Evolutionary conservation across 2,797 vertebrate species (phyloP).

Genomic region (Rhadinocentrus ornatus): DNA sequence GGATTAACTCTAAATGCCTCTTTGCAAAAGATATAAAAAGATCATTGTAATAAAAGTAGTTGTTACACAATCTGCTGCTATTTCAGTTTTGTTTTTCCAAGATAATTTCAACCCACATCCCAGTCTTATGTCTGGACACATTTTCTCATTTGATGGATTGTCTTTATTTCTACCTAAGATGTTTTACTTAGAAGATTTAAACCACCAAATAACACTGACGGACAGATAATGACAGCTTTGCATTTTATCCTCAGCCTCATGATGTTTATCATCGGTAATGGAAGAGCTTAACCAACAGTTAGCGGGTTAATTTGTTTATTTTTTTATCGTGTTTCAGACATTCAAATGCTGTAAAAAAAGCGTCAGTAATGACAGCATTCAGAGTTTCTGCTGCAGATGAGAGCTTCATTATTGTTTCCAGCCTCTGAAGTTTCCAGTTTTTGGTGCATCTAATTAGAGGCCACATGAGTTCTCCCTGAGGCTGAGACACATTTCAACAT

Average conservation of each 20-base stretch:
- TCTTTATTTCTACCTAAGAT: background rate
- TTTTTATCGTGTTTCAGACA: background rate
- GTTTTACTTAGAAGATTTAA: background rate
- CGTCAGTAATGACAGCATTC: background rate
- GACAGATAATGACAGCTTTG: background rate
- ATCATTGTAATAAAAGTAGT: background rate
- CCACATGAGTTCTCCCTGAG: background rate
- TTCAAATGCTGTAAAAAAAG: background rate
- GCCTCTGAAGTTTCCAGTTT: background rate
- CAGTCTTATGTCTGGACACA: background rate
- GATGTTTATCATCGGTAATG: background rate
- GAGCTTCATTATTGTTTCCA: background rate
- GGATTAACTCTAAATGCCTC: background rate
- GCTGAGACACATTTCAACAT: background rate
- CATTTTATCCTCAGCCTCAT: background rate
- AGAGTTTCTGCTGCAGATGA: background rate
- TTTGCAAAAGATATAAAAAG: background rate
- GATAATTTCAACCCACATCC: background rate
- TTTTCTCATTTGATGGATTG: background rate
- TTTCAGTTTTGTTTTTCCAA: conserved; percentile 1
- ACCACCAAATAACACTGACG: background rate
- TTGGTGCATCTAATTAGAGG: background rate
- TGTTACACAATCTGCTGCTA: background rate
- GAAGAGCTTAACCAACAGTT: background rate
- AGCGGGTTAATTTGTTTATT: background rate